Evolutionary conservation across 2,797 vertebrate species (phyloP).

Genomic region (Morus bassanus): DNA sequence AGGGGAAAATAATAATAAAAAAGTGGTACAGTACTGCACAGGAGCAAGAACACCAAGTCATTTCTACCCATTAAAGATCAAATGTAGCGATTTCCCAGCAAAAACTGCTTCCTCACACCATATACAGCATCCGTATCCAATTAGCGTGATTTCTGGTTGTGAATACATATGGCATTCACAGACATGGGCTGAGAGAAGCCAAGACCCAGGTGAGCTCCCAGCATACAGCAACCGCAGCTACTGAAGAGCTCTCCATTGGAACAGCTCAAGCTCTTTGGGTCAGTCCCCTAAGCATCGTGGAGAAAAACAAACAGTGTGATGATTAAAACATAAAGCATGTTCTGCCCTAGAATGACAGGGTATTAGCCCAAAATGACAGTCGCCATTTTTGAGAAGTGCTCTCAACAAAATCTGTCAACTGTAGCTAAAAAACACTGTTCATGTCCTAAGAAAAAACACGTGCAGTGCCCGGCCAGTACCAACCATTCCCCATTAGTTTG

Average conservation of each 20-base stretch:
- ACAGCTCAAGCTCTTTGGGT: neutral
- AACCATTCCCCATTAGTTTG: accelerated
- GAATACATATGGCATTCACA: neutral
- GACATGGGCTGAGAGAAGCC: neutral
- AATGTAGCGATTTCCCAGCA: neutral
- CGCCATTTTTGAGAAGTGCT: neutral
- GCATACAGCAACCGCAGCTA: neutral
- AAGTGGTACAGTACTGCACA: neutral
- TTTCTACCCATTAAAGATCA: neutral
- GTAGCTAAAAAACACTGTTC: neutral
- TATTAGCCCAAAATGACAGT: neutral
- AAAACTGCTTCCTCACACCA: neutral
- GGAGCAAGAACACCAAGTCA: neutral
- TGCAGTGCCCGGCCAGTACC: neutral
- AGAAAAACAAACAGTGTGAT: neutral
- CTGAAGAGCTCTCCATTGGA: neutral
- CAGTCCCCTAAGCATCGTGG: neutral
- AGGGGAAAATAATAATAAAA: neutral
- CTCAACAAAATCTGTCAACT: neutral
- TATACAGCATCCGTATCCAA: neutral
- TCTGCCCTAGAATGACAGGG: neutral
- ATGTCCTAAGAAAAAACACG: accelerated
- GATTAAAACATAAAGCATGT: neutral
- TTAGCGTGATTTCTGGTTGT: neutral
- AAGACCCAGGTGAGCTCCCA: neutral